Base-by-base conservation (phyloP, 2,888 invertebrate species). In the Apotomis betuletana region DNA sequence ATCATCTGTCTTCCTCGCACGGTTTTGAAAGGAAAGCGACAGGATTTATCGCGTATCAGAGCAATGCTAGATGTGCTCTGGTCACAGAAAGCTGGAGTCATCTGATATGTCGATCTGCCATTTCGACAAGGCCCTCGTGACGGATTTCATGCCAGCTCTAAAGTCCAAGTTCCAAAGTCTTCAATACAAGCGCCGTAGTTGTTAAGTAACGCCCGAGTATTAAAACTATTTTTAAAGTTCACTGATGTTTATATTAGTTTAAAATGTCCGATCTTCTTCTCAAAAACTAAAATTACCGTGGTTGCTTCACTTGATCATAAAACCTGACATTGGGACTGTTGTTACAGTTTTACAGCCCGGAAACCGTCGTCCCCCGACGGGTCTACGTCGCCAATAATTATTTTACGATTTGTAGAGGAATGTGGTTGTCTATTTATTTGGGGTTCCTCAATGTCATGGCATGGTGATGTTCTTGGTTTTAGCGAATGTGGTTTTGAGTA, bases 301-400 rank as follows among this genome's bases (percentile, higher is more conserved):
- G 78, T 83, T 84, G 85, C 86, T 87, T 85, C 85, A 41, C 41
- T 41, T 6, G 83, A 77, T 87, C 88, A 84, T 92, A 90, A 91
- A 90, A 77, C 84, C 81, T 90, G 91, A 85, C 92, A 91, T 92
- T 92, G 92, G 87, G 81, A 85, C 81, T 85, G 87, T 90, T 90
- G 84, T 87, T 85, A 85, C 84, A 84, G 82, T 85, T 90, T 91
- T 88, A 90, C 85, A 83, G 85, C 84, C 86, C 85, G 90, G 90
- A 90, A 91, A 59, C 57, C 12, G 61, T 49, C 72, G 67, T 67
- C 72, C 54, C 55, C 51, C 52, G 15, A 61, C 68, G 63, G 55
- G 67, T 52, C 58, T 57, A 62, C 72, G 44, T 65, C 59, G 62
- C 71, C 59, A 68, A 59, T 67, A 67, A 62, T 72, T 52, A 68